Percentiles rank a stretch among this genome's conserved stretches.
Evolutionary conservation across 1,140 invertebrate genomes (phyloP).

Genomic region (Drosophila grimshawi): DNA sequence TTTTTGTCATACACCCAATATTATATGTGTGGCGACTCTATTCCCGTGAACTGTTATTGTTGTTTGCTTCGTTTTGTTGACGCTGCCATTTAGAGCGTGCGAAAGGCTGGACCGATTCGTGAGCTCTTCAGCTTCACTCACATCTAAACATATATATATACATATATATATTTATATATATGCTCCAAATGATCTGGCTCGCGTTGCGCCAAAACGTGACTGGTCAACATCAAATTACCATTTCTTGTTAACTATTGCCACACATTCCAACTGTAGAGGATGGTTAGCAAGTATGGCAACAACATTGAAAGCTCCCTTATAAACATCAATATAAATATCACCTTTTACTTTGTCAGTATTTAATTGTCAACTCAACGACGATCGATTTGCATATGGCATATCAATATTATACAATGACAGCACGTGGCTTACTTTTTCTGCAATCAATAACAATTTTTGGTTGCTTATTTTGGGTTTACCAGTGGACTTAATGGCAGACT

Average conservation of each 20-base stretch:
- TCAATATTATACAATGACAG: conserved; percentile 33
- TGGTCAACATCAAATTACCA: conserved; percentile 35
- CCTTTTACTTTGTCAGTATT: not conserved
- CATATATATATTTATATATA: not conserved
- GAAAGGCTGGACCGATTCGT: conserved; percentile 38
- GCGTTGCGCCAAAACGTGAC: conserved; percentile 69
- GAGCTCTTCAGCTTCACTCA: not conserved
- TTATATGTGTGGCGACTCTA: conserved; percentile 23
- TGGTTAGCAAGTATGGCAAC: not conserved
- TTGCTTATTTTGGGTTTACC: conserved; percentile 20
- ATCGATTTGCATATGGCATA: conserved; percentile 12
- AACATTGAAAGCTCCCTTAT: not conserved
- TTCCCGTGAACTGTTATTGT: conserved; percentile 37
- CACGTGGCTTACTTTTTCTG: conserved; percentile 47
- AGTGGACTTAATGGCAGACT: not conserved
- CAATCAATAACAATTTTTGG: conserved; percentile 57
- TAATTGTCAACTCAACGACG: conserved; percentile 11
- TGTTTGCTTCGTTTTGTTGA: conserved; percentile 30
- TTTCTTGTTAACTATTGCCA: conserved; percentile 1
- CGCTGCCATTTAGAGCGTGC: conserved; percentile 59
- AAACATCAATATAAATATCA: conserved; percentile 1
- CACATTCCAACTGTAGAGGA: not conserved
- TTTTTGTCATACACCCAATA: not conserved
- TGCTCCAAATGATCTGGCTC: conserved; percentile 47
- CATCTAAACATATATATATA: conserved; percentile 2